Evolutionary conservation across 23 tunicate species (phyloP), one percentile per base, ranked within the genome.

Genomic region (Trididemnum clinides): DNA sequence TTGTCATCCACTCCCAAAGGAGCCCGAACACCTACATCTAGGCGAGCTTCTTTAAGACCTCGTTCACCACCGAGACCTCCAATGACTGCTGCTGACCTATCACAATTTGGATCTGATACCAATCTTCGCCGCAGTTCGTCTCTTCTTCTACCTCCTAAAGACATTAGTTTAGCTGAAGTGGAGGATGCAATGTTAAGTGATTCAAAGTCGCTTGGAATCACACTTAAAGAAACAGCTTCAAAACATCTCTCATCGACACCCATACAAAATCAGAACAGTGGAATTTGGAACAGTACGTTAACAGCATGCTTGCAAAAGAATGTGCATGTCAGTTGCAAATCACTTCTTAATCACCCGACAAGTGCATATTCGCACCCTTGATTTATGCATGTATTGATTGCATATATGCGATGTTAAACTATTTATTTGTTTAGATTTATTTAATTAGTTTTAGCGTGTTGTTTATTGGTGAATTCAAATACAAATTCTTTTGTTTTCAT

Each of bases 21-120:
- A 22, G 88, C 97, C 21, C 33, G 85, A 63, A 87, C 88, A 32
- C 91, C 91, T 3, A 15, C 73, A 26, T 92, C 97, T 20, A 81
- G 97, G 76, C 77, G 91, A 65, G 76, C 91, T 10, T 92, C 97
- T 1, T 33, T 92, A 71, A 70, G 88, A 64, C 90, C 97, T 12
- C 59, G 82, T 54, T 86, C 86, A 0, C 97, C 97, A 0, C 84
- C 90, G 1, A 71, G 91, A 44, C 85, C 81, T 20, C 81, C 73
- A 49, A 39, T 64, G 32, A 51, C 79, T 33, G 38, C 7, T 7
- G 21, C 15, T 3, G 27, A 59, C 22, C 6, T 6, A 4, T 36
- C 66, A 4, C 22, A 25, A 12, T 3, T 15, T 25, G 20, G 27
- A n/a, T 30, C 34, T 18, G 6, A 10, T 35, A 27, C 38, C 7